These are phyloP conservation scores for Prunella strophiata DNA, from an alignment of 2,797 vertebrate genomes.

Conservation along the genomic window DNA sequence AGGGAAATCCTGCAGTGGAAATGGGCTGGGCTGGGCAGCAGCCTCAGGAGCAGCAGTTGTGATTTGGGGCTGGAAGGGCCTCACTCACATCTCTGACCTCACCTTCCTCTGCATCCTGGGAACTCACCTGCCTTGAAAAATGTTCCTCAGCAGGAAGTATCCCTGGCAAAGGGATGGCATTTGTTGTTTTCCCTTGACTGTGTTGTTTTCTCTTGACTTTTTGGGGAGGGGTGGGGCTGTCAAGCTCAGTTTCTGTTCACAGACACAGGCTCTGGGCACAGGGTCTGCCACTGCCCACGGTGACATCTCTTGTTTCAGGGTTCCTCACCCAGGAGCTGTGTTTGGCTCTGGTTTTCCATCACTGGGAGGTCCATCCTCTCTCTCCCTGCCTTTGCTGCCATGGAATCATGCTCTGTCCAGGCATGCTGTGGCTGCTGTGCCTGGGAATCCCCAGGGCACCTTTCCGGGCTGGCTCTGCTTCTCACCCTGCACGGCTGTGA, in stretches of 20 bases:
- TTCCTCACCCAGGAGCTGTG: not conserved
- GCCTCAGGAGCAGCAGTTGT: not conserved
- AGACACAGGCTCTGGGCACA: not conserved
- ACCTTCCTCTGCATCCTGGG: not conserved
- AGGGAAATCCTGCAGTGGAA: not conserved
- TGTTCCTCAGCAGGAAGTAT: not conserved
- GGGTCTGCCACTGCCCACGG: rapidly evolving
- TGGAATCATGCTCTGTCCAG: not conserved
- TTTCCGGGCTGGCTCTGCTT: not conserved
- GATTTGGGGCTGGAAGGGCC: not conserved
- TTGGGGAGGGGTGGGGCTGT: not conserved
- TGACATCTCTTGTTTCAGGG: rapidly evolving
- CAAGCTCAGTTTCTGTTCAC: not conserved
- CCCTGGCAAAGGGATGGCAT: not conserved
- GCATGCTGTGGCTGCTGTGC: not conserved
- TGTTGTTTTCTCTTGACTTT: not conserved
- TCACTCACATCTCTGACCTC: not conserved
- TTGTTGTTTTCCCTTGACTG: not conserved
- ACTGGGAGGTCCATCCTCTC: not conserved
- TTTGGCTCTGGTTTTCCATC: not conserved
- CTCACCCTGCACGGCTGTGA: not conserved
- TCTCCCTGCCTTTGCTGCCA: not conserved
- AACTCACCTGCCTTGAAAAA: not conserved
- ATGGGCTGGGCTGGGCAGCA: not conserved
- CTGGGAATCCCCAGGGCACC: not conserved